These are phyloP conservation scores for Sebastes vulpes DNA, from an alignment of 2,797 vertebrate species.

Conservation along the genomic window DNA sequence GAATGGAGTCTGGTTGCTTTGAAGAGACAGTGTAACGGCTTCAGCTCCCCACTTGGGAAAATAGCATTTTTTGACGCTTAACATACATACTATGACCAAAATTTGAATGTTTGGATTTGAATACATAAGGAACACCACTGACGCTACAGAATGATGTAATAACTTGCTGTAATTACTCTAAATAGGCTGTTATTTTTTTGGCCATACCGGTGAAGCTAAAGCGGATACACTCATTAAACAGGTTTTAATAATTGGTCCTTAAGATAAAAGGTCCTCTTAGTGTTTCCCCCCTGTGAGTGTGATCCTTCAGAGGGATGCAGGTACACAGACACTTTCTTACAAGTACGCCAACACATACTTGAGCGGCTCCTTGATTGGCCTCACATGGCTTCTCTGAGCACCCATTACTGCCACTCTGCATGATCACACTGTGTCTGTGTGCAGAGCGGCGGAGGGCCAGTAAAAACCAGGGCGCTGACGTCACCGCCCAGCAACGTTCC, in stretches of 20 bases:
- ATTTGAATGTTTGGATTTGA: too few species aligned
- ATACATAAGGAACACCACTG: too few species aligned
- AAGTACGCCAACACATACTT: slow-evolving; percentile 20
- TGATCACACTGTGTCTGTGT: slow-evolving; percentile 28
- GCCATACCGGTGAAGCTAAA: not conserved
- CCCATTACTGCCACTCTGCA: slow-evolving; percentile 47
- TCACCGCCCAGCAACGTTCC: slow-evolving; percentile 22
- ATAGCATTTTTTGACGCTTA: too few species aligned
- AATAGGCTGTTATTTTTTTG: not conserved
- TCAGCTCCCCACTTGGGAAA: too few species aligned
- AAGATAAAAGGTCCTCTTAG: not conserved
- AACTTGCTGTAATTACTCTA: not conserved
- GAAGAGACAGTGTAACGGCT: too few species aligned
- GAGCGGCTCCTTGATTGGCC: slow-evolving; percentile 43
- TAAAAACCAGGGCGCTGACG: slow-evolving; percentile 30
- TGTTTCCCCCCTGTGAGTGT: not conserved
- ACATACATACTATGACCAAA: too few species aligned
- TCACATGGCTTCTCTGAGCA: slow-evolving; percentile 39
- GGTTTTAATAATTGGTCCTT: not conserved
- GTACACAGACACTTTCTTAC: not conserved
- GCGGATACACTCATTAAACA: not conserved
- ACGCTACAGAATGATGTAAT: too few species aligned
- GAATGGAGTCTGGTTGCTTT: too few species aligned
- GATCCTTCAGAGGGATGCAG: not conserved
- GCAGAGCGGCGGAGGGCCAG: not conserved